Conservation (phyloP, 2,888 invertebrate genomes). For the Drosophila incognita region DNA sequence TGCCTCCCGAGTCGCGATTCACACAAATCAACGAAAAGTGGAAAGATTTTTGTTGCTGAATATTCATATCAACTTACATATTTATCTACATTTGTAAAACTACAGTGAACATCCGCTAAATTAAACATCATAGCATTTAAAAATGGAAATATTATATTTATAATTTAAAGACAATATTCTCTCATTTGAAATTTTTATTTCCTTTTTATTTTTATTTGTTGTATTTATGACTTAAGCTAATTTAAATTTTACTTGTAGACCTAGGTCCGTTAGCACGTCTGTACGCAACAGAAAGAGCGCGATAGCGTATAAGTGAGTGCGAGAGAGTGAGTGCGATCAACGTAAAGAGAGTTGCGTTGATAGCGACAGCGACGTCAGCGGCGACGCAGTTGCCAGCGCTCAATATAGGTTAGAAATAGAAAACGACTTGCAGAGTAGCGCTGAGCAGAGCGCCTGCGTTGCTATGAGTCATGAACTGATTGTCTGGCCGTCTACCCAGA, state of each 20-base stretch:
- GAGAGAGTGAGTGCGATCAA: slow-evolving; percentile 6
- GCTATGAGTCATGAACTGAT: slow-evolving; percentile 59
- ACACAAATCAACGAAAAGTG: slow-evolving; percentile 36
- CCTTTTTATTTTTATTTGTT: background rate
- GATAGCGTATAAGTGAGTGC: slow-evolving; percentile 9
- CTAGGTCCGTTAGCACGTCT: slow-evolving; percentile 65
- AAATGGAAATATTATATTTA: background rate
- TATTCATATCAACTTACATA: slow-evolving; percentile 8
- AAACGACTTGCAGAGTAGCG: slow-evolving; percentile 18
- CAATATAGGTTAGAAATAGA: slow-evolving; percentile 67
- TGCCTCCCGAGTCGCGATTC: slow-evolving; percentile 29
- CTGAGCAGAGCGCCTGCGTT: slow-evolving; percentile 28
- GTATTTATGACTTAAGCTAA: background rate
- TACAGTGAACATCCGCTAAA: background rate
- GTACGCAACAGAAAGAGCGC: slow-evolving; percentile 7
- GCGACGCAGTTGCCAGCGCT: slow-evolving; percentile 18
- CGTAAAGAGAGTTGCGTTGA: slow-evolving; percentile 30
- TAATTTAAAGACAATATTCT: background rate
- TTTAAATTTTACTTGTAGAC: slow-evolving; percentile 51
- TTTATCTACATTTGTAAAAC: slow-evolving; percentile 6
- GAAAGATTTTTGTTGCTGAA: slow-evolving; percentile 37
- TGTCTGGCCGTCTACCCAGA: slow-evolving; percentile 10
- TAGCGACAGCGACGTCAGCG: background rate
- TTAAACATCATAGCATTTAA: background rate
- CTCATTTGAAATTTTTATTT: no score